Conservation (phyloP, 2,888 invertebrate genomes). For the Dilophus febrilis region DNA sequence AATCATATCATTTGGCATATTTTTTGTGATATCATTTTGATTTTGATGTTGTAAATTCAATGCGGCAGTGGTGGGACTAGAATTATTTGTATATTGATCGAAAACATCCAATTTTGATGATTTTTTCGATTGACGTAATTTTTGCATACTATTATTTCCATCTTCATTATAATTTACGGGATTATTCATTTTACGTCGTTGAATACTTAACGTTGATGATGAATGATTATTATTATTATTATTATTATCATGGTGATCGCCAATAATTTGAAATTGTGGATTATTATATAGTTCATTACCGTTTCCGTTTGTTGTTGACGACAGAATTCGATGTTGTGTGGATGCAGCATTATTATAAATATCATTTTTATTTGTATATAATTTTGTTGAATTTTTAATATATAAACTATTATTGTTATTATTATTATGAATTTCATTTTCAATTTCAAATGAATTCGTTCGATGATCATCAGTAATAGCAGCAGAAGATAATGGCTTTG, state of each 20-base stretch:
- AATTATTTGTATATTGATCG: constrained; percentile 25
- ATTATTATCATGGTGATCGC: constrained; percentile 19
- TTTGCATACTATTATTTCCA: constrained; percentile 8
- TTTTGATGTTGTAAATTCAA: constrained; percentile 20
- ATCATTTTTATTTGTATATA: constrained; percentile 3
- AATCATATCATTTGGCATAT: constrained; percentile 48
- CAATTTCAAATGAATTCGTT: no score
- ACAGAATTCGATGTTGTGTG: no score
- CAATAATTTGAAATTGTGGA: constrained; percentile 26
- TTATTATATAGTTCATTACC: constrained; percentile 25
- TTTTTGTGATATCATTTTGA: constrained; percentile 17
- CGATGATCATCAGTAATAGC: no score
- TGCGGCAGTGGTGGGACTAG: no score
- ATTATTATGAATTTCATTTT: not conserved
- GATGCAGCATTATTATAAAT: constrained; percentile 5
- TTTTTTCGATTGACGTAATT: constrained; percentile 19
- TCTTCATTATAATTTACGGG: no score
- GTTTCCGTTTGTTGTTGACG: not conserved
- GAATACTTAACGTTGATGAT: no score
- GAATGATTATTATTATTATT: no score
- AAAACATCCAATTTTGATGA: constrained; percentile 22
- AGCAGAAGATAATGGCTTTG: no score
- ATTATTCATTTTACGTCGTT: no score
- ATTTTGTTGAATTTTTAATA: constrained; percentile 1
- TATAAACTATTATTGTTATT: not conserved